These are phyloP conservation scores for Pygoscelis antarcticus DNA, from an alignment of 2,113 vertebrate genomes.

Conservation along the genomic window DNA sequence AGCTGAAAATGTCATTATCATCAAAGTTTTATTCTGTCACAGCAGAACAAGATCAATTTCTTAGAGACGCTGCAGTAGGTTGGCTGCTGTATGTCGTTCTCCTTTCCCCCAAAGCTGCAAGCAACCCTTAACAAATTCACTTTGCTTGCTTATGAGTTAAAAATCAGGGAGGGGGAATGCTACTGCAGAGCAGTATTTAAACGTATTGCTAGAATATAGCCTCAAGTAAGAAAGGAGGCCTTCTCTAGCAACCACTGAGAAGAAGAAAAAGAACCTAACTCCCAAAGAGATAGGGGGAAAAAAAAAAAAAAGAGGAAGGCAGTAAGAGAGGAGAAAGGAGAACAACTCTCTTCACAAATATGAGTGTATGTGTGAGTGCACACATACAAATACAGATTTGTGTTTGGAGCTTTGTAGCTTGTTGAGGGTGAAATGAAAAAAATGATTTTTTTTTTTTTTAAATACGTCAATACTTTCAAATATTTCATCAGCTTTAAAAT, in stretches of 20 bases:
- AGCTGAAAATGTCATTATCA: slow-evolving; percentile 54
- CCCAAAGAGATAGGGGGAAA: not conserved
- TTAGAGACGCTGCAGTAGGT: slow-evolving; percentile 1
- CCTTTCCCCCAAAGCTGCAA: not conserved
- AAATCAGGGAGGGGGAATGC: not conserved
- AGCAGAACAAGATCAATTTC: slow-evolving; percentile 55
- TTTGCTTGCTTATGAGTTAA: not conserved
- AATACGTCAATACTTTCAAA: not conserved
- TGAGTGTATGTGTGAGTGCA: not conserved
- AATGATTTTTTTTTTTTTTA: no score
- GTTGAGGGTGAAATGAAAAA: not conserved
- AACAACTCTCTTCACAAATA: not conserved
- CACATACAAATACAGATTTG: not conserved
- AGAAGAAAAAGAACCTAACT: not conserved
- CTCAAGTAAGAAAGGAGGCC: not conserved
- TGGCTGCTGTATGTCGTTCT: not conserved
- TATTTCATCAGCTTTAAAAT: not conserved
- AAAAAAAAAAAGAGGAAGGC: fast-evolving
- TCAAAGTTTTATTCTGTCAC: slow-evolving; percentile 59
- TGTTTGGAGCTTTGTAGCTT: not conserved
- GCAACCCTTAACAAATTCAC: slow-evolving; percentile 20
- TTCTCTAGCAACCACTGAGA: not conserved
- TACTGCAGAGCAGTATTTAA: not conserved
- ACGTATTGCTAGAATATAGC: not conserved
- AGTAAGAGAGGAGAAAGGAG: not conserved